Conservation (phyloP, 2,888 invertebrate genomes). For the Abrostola triplasia region DNA sequence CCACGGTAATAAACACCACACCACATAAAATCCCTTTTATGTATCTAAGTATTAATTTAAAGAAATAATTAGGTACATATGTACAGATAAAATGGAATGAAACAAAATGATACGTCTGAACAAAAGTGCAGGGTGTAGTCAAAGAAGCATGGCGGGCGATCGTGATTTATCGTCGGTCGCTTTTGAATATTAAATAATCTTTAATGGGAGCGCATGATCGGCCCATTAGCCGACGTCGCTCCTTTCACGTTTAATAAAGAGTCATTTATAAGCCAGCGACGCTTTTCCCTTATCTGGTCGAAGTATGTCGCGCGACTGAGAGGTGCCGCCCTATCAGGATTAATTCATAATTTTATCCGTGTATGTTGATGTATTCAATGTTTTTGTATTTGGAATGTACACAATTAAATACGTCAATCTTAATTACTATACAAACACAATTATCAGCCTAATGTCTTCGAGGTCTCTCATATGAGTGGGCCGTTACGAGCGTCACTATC, state of each 20-base stretch:
- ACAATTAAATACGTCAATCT: constrained; percentile 66
- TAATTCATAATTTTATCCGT: constrained; percentile 87
- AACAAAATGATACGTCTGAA: constrained; percentile 72
- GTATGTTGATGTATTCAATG: constrained; percentile 68
- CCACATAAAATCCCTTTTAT: constrained; percentile 60
- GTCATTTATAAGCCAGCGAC: constrained; percentile 87
- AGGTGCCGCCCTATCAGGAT: constrained; percentile 87
- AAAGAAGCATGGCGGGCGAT: constrained; percentile 84
- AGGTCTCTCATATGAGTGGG: constrained; percentile 41
- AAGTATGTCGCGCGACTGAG: constrained; percentile 86
- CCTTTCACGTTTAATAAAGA: constrained; percentile 89
- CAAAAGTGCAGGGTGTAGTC: constrained; percentile 85
- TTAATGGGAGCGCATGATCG: constrained; percentile 89
- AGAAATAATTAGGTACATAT: constrained; percentile 56
- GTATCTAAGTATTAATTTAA: constrained; percentile 55
- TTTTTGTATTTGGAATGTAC: constrained; percentile 62
- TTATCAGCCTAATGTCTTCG: constrained; percentile 49
- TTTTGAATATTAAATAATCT: constrained; percentile 89
- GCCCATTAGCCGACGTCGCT: constrained; percentile 88
- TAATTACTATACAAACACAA: constrained; percentile 63
- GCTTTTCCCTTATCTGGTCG: constrained; percentile 87
- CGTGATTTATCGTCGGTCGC: constrained; percentile 87
- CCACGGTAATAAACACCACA: constrained; percentile 52
- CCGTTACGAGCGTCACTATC: constrained; percentile 32
- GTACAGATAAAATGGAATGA: constrained; percentile 59